Evolutionary conservation across 2,888 invertebrate genomes (phyloP).

Genomic region (Tubulanus polymorphus): DNA sequence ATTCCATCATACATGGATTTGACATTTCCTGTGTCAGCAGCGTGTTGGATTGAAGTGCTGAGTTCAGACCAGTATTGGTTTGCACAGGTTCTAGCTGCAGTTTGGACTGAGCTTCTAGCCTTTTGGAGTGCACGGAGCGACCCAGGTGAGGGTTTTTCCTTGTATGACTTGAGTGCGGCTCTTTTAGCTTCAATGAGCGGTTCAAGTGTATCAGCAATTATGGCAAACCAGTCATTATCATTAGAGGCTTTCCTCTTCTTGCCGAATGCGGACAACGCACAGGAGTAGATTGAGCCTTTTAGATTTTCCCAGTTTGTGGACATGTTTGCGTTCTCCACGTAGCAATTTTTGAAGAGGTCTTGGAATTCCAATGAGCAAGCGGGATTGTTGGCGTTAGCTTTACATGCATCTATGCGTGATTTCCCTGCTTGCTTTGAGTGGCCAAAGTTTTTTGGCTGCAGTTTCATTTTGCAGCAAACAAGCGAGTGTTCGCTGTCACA

Average conservation of each 20-base stretch:
- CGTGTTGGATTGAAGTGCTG: neutral
- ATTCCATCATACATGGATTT: slow-evolving; percentile 13
- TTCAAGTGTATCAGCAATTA: no score
- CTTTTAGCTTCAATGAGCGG: neutral
- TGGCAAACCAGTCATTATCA: slow-evolving; percentile 9
- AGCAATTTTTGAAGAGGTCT: no score
- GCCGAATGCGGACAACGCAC: no score
- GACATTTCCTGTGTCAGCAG: slow-evolving; percentile 10
- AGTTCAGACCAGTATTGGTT: slow-evolving; percentile 7
- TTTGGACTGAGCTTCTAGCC: no score
- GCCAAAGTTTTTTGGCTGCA: slow-evolving; percentile 1
- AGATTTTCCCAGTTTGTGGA: no score
- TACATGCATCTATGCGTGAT: neutral
- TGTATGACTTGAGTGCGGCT: neutral
- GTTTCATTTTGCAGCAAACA: slow-evolving; percentile 3
- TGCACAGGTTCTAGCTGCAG: slow-evolving; percentile 2
- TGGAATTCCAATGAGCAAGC: no score
- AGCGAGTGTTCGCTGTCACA: slow-evolving; percentile 11
- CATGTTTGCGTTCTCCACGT: no score
- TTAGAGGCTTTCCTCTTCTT: neutral
- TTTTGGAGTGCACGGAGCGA: no score
- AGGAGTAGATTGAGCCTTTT: no score
- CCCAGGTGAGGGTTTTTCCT: no score
- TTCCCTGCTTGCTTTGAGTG: neutral
- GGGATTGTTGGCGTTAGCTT: no score